Evolutionary conservation across 2,113 vertebrate species (phyloP).

Genomic region (Odocoileus virginianus): DNA sequence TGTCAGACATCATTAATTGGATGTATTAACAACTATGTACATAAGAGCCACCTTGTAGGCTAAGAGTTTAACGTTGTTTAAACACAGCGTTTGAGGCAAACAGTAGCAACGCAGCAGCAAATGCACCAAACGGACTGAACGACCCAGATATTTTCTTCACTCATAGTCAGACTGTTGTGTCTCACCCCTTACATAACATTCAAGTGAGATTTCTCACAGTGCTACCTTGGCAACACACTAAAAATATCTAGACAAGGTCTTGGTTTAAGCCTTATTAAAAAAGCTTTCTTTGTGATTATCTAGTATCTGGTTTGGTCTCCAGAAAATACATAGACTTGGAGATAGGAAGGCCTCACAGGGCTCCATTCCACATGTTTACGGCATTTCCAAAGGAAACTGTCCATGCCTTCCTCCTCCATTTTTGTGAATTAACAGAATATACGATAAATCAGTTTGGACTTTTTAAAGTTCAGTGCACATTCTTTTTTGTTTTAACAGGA

Average conservation of each 20-base stretch:
- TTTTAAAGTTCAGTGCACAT: slow-evolving; percentile 78
- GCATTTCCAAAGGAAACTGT: slow-evolving; percentile 30
- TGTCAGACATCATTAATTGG: slow-evolving; percentile 88
- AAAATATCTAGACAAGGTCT: slow-evolving; percentile 88
- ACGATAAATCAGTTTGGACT: slow-evolving; percentile 55
- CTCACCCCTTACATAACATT: slow-evolving; percentile 88
- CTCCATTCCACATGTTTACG: slow-evolving; percentile 49
- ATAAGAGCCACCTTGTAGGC: slow-evolving; percentile 86
- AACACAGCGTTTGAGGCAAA: slow-evolving; percentile 91
- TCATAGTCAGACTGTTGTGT: slow-evolving; percentile 81
- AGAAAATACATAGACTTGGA: slow-evolving; percentile 76
- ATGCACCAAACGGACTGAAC: slow-evolving; percentile 86
- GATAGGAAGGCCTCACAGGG: slow-evolving; percentile 56
- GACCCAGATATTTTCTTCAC: slow-evolving; percentile 70
- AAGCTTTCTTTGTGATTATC: slow-evolving; percentile 84
- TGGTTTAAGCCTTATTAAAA: slow-evolving; percentile 83
- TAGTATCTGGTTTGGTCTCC: slow-evolving; percentile 79
- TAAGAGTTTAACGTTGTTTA: slow-evolving; percentile 86
- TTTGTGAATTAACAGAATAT: slow-evolving; percentile 1
- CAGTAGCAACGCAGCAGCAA: slow-evolving; percentile 87
- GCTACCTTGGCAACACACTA: slow-evolving; percentile 90
- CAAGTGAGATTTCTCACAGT: slow-evolving; percentile 86
- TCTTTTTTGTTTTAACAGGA: slow-evolving; percentile 71
- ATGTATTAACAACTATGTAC: slow-evolving; percentile 97
- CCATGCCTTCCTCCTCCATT: slow-evolving; percentile 49